phyloP scores from a whole-genome alignment of 1,140 invertebrate species.

The Branchinecta lynchi region DNA sequence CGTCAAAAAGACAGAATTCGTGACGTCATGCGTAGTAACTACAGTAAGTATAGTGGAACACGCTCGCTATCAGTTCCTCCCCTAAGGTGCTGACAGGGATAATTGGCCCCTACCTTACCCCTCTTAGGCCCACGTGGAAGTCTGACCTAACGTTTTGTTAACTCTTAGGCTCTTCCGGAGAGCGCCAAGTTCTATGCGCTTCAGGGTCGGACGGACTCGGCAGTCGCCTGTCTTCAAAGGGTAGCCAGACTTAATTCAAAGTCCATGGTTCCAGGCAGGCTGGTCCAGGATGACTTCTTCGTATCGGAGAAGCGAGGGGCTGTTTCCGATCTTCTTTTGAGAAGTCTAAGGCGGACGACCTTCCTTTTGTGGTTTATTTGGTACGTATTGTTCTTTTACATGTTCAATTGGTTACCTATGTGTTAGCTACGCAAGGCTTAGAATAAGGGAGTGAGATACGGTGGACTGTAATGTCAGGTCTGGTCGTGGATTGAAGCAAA shows the following conservation, averaged over 20 bases:
- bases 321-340: constrained; percentile 57
- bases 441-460: too few species aligned
- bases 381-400: constrained; percentile 34
- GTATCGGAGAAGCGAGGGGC: constrained; percentile 37
- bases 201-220: constrained; percentile 66
- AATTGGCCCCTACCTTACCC: too few species aligned
- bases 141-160: not conserved
- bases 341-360: constrained; percentile 63
- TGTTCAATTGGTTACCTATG: too few species aligned
- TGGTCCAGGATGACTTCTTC: constrained; percentile 60
- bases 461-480: too few species aligned
- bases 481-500: too few species aligned
- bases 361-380: constrained; percentile 83
- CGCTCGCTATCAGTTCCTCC: too few species aligned
- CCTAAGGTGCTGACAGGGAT: too few species aligned
- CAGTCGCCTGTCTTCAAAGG: constrained; percentile 61
- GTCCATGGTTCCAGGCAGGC: constrained; percentile 66
- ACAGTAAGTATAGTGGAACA: too few species aligned
- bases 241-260: constrained; percentile 76
- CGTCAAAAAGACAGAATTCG: too few species aligned
- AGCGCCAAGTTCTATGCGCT: constrained; percentile 76
- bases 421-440: too few species aligned
- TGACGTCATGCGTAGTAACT: too few species aligned
- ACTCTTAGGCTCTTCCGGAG: constrained; percentile 73
- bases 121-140: not conserved